Conservation (phyloP, 2,888 invertebrate species). For the Lithodes maja region DNA sequence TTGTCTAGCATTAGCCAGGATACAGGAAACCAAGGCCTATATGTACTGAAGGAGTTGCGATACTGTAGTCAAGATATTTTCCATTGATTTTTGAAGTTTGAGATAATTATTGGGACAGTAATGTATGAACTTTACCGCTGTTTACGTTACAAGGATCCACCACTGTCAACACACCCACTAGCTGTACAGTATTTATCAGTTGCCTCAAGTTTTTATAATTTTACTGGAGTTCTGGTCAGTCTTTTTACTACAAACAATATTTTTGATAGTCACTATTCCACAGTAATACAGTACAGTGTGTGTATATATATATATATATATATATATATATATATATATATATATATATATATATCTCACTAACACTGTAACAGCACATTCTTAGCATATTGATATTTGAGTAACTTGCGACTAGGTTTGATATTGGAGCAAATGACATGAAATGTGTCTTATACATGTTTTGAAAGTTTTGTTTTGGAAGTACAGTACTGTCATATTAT, state of each 20-base stretch:
- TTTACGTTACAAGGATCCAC: no score
- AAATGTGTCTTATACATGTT: background rate
- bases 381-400: conserved; percentile 9
- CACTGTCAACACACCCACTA: no score
- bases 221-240: no score
- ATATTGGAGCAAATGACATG: background rate
- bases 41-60: no score
- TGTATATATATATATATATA: background rate
- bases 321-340: background rate
- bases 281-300: background rate
- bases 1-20: no score
- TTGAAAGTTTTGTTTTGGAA: background rate
- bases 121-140: no score
- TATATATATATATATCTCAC: background rate
- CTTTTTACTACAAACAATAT: background rate
- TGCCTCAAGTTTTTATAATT: background rate
- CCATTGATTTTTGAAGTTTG: no score
- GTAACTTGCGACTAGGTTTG: background rate
- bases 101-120: no score
- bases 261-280: background rate
- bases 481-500: background rate
- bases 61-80: no score
- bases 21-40: no score
- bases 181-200: background rate
- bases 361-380: background rate